Evolutionary conservation across 2,797 vertebrate genomes (phyloP).

Genomic region (Cossypha heuglini): DNA sequence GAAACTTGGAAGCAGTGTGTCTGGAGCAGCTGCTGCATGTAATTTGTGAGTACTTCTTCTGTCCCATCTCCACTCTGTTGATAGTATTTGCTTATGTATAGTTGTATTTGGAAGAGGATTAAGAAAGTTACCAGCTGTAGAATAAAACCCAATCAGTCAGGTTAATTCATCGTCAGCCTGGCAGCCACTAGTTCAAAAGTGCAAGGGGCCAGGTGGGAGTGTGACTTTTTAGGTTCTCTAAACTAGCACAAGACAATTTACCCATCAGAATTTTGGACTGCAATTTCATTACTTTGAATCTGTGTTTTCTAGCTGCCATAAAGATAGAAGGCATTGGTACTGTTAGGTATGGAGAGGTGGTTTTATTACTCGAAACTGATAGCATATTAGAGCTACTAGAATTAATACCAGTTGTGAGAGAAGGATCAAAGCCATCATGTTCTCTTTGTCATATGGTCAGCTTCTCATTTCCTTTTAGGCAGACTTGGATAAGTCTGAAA

Average conservation of each 20-base stretch:
- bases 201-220: background rate
- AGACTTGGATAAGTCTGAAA: background rate
- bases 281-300: background rate
- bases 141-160: background rate
- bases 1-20: background rate
- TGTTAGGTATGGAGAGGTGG: background rate
- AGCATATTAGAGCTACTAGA: background rate
- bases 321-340: background rate
- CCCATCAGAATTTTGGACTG: background rate
- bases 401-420: background rate
- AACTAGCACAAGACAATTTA: background rate
- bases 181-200: background rate
- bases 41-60: background rate
- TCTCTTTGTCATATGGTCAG: background rate
- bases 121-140: background rate
- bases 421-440: background rate
- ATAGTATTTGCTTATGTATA: background rate
- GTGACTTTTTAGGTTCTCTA: background rate
- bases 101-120: background rate
- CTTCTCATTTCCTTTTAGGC: background rate
- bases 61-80: background rate
- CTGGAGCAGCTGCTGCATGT: background rate
- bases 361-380: background rate
- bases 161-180: background rate
- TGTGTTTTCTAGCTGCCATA: background rate